phyloP scores from a whole-genome alignment of 30 jellyfish, hydroid and myxozoan species.

The Aurelia sp. region DNA sequence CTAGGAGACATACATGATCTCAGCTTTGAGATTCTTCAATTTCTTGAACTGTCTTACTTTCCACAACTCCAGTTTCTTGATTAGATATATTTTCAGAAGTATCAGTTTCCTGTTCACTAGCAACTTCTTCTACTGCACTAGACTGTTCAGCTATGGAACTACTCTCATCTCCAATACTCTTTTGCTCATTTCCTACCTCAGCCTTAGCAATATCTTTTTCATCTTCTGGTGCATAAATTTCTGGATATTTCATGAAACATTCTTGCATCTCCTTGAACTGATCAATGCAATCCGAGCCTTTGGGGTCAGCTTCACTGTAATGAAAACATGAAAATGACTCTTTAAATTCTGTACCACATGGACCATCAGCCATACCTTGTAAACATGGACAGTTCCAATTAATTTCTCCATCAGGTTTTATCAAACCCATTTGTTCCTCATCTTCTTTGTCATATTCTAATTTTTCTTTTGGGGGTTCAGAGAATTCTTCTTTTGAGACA shows the following conservation, averaged over 20 bases:
- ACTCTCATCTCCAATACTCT: background rate
- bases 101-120: too few species aligned
- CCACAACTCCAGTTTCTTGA: background rate
- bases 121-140: too few species aligned
- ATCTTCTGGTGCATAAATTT: constrained; percentile 73
- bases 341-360: constrained; percentile 96
- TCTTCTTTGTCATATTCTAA: constrained; percentile 71
- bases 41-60: background rate
- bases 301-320: constrained; percentile 96
- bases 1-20: too few species aligned
- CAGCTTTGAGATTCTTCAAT: too few species aligned
- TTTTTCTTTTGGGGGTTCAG: constrained; percentile 47
- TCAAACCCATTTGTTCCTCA: constrained; percentile 89
- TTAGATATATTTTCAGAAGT: background rate
- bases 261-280: constrained; percentile 93
- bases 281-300: constrained; percentile 93
- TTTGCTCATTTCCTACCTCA: background rate
- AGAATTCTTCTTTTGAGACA: constrained; percentile 78
- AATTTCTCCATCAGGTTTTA: constrained; percentile 93
- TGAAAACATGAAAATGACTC: constrained; percentile 97
- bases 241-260: constrained; percentile 90
- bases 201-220: constrained; percentile 47
- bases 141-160: too few species aligned
- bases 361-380: constrained; percentile 99
- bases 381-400: constrained; percentile 99